These are phyloP conservation scores for Antechinus stuartii DNA, from an alignment of 2,113 vertebrate species.

Conservation along the genomic window DNA sequence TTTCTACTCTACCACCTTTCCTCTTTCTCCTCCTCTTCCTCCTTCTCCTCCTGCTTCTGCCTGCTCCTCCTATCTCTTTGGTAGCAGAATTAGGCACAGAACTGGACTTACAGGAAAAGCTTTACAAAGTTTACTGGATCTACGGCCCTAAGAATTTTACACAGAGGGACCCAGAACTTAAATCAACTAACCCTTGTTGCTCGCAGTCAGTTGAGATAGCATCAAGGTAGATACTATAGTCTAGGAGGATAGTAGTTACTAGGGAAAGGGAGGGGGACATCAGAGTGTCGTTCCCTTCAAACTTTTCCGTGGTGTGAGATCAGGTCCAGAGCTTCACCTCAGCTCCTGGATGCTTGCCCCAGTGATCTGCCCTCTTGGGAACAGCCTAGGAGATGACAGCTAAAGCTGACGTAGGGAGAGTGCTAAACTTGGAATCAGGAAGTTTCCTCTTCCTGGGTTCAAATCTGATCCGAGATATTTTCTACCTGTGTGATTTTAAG, in stretches of 20 bases:
- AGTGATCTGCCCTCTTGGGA: not conserved
- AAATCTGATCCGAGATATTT: not conserved
- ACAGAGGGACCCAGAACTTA: not conserved
- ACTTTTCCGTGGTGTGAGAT: not conserved
- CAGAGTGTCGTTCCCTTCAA: not conserved
- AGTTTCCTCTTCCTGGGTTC: not conserved
- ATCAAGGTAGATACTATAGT: not conserved
- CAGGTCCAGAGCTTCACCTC: not conserved
- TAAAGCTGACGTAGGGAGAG: not conserved
- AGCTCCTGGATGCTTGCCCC: not conserved
- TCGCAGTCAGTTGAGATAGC: not conserved
- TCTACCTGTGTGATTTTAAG: not conserved
- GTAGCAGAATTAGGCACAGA: not conserved
- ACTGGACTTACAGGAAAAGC: too few relatives aligned
- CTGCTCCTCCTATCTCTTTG: too few relatives aligned
- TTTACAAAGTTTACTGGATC: not conserved
- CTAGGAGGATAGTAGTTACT: not conserved
- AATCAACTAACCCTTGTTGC: not conserved
- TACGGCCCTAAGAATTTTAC: not conserved
- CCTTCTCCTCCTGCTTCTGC: too few relatives aligned
- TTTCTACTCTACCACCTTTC: too few relatives aligned
- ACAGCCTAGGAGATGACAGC: not conserved
- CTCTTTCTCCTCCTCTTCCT: too few relatives aligned
- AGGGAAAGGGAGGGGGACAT: not conserved
- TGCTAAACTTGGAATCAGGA: not conserved